These are phyloP conservation scores for Hartigia nigra DNA, from an alignment of 2,888 invertebrate genomes.

Conservation along the genomic window DNA sequence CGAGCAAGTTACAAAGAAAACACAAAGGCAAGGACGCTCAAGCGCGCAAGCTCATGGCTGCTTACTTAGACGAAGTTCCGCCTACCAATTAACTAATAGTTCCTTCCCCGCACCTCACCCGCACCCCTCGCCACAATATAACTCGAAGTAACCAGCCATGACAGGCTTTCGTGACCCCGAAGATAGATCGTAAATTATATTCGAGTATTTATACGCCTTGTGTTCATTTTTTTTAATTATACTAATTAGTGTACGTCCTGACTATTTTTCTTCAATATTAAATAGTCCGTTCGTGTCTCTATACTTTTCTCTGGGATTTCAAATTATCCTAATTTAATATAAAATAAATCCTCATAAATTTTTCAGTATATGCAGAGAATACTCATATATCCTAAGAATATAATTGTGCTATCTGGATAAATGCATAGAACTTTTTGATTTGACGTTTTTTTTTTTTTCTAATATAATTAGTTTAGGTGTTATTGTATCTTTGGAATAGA, in stretches of 20 bases:
- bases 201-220: not conserved
- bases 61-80: not conserved
- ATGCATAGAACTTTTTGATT: not conserved
- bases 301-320: too few species aligned
- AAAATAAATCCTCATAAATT: too few species aligned
- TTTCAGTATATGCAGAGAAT: too few species aligned
- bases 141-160: not conserved
- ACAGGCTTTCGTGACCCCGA: not conserved
- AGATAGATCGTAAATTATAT: not conserved
- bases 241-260: not conserved
- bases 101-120: not conserved
- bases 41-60: slow-evolving; percentile 37
- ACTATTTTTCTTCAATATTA: not conserved
- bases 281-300: not conserved
- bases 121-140: not conserved
- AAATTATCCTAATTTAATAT: too few species aligned
- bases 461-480: not conserved
- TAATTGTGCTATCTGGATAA: too few species aligned
- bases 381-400: too few species aligned
- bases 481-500: not conserved
- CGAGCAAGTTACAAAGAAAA: slow-evolving; percentile 16
- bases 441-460: not conserved
- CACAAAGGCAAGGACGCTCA: slow-evolving; percentile 24
- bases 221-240: not conserved
- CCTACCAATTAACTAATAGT: not conserved